Conservation (phyloP, 2,797 vertebrate species). For the Chanos chanos region DNA sequence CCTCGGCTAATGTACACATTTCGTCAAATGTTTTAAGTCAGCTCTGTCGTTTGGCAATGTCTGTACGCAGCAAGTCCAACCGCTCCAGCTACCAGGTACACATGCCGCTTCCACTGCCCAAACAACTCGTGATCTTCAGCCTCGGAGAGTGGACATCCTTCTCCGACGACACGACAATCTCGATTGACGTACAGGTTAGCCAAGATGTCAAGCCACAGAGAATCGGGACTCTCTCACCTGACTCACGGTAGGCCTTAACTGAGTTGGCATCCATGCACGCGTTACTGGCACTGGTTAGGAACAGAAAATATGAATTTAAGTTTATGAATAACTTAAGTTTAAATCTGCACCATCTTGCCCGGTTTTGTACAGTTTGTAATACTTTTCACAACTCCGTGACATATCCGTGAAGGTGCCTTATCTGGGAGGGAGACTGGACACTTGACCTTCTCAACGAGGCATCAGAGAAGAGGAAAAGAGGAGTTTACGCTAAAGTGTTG, state of each 20-base stretch:
- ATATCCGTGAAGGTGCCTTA: constrained; percentile 72
- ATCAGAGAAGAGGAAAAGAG: constrained; percentile 64
- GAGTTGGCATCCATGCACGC: too few relatives aligned
- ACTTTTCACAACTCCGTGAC: not conserved
- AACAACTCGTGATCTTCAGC: constrained; percentile 78
- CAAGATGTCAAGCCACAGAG: constrained; percentile 61
- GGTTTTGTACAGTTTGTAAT: too few relatives aligned
- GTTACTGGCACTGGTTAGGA: too few relatives aligned
- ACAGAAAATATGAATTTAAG: too few relatives aligned
- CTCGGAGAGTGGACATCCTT: constrained; percentile 79
- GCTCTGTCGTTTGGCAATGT: too few relatives aligned
- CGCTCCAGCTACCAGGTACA: constrained; percentile 74
- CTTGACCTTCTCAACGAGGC: constrained; percentile 68
- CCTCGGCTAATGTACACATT: too few relatives aligned
- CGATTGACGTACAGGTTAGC: constrained; percentile 73
- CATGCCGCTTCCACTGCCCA: constrained; percentile 79
- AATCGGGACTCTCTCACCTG: constrained; percentile 68
- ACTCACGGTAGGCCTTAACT: constrained; percentile 69
- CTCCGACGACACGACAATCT: constrained; percentile 55
- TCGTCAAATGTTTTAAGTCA: too few relatives aligned
- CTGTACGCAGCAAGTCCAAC: constrained; percentile 74
- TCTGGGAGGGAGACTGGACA: constrained; percentile 83
- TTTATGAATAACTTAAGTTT: too few relatives aligned
- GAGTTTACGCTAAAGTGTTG: constrained; percentile 77
- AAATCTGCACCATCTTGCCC: too few relatives aligned